Conservation (phyloP, 2,888 invertebrate genomes). For the Lamellibrachia satsuma region DNA sequence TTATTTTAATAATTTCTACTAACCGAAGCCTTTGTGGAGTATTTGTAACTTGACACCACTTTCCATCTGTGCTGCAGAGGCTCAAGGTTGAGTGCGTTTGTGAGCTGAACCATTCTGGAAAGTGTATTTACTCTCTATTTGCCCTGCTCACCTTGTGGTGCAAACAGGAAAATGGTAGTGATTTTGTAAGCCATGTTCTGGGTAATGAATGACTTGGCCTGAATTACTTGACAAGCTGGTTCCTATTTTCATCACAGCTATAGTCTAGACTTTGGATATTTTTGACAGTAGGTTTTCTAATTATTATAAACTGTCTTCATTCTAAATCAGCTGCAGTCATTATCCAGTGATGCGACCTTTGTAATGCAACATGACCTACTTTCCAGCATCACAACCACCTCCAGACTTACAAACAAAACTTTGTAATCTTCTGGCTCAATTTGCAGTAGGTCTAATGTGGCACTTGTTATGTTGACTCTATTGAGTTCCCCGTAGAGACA, state of each 20-base stretch:
- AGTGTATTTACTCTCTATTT: background rate
- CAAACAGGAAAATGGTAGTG: background rate
- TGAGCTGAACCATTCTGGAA: background rate
- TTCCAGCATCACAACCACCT: background rate
- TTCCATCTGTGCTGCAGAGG: background rate
- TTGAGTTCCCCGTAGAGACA: background rate
- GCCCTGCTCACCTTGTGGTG: background rate
- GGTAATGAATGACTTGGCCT: background rate
- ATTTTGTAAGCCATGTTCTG: background rate
- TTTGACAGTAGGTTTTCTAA: background rate
- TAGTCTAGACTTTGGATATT: background rate
- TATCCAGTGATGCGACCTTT: background rate
- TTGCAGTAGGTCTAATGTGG: background rate
- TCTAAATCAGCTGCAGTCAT: background rate
- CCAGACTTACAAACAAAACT: background rate
- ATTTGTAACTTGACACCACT: background rate
- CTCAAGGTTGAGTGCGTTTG: background rate
- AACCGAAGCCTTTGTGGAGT: background rate
- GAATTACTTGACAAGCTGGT: background rate
- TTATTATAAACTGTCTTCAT: background rate
- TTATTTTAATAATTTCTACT: background rate
- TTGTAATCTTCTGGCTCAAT: background rate
- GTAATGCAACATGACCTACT: background rate
- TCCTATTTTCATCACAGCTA: background rate
- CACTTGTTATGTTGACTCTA: background rate